Evolutionary conservation across 2,113 vertebrate genomes (phyloP).

Genomic region (Pyxicephalus adspersus): DNA sequence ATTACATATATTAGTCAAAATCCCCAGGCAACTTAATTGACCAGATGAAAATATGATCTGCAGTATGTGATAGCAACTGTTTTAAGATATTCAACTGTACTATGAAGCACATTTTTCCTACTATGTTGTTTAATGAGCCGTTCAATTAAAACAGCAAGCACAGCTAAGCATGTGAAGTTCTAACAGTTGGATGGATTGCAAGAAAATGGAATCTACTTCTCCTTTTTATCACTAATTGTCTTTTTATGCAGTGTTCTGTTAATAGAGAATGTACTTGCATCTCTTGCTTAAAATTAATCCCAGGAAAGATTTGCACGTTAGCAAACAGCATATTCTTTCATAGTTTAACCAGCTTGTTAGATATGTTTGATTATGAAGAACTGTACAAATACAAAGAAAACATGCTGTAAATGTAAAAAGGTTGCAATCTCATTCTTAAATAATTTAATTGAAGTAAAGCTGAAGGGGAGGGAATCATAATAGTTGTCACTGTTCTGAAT

Average conservation of each 20-base stretch:
- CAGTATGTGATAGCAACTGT: slow-evolving; percentile 42
- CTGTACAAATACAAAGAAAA: neutral
- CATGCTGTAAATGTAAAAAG: neutral
- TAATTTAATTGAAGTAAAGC: too few species aligned
- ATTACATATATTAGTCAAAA: slow-evolving; percentile 57
- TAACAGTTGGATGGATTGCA: slow-evolving; percentile 27
- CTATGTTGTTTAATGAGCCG: slow-evolving; percentile 46
- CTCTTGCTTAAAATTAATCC: slow-evolving; percentile 13
- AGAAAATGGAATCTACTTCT: slow-evolving; percentile 32
- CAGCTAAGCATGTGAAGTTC: slow-evolving; percentile 18
- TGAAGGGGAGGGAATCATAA: too few species aligned
- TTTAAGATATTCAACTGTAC: slow-evolving; percentile 22
- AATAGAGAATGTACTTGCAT: slow-evolving; percentile 4
- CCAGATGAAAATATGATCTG: slow-evolving; percentile 53
- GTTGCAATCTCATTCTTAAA: too few species aligned
- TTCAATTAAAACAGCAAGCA: slow-evolving; percentile 50
- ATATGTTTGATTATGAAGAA: neutral
- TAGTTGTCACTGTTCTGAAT: too few species aligned
- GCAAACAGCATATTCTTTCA: neutral
- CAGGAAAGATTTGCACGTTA: slow-evolving; percentile 3
- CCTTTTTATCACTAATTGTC: slow-evolving; percentile 46
- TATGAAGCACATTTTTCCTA: slow-evolving; percentile 47
- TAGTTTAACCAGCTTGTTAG: neutral
- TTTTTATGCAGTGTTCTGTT: slow-evolving; percentile 27
- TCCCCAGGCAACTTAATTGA: slow-evolving; percentile 42